These are phyloP conservation scores for Thymelicus lineola DNA, from an alignment of 2,888 invertebrate genomes.

Conservation along the genomic window DNA sequence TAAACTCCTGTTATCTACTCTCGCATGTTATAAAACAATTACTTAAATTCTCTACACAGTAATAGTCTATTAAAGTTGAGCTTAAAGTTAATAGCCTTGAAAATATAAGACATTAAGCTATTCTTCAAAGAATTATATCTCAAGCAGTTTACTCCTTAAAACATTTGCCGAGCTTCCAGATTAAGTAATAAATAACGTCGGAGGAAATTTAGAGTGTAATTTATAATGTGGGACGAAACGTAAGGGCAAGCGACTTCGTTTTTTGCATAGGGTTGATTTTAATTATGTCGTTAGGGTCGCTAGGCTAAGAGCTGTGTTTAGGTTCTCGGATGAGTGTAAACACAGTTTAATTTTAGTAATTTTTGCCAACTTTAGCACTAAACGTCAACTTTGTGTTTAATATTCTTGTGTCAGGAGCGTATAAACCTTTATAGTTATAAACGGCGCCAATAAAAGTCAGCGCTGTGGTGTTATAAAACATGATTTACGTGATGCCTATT, in stretches of 20 bases:
- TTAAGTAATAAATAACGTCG: conserved; percentile 82
- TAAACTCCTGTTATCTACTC: background rate
- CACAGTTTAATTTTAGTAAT: no score
- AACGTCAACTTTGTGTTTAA: no score
- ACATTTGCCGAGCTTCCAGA: conserved; percentile 76
- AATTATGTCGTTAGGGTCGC: no score
- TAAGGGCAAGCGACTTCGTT: conserved; percentile 53
- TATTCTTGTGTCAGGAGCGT: no score
- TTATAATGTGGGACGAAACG: conserved; percentile 61
- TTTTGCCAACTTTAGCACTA: no score
- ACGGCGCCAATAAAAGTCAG: no score
- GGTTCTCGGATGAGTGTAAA: no score
- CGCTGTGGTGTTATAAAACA: no score
- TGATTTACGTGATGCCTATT: no score
- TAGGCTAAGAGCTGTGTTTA: no score
- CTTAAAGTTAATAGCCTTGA: conserved; percentile 45
- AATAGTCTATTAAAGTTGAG: conserved; percentile 34
- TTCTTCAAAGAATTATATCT: conserved; percentile 63
- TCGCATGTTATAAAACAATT: background rate
- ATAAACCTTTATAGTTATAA: no score
- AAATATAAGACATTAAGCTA: conserved; percentile 48
- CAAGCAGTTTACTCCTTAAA: conserved; percentile 69
- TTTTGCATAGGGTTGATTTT: no score
- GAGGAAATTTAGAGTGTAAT: conserved; percentile 77
- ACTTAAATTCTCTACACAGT: conserved; percentile 10